phyloP scores from a whole-genome alignment of 2,797 vertebrate species.

The Pagetopsis macropterus region DNA sequence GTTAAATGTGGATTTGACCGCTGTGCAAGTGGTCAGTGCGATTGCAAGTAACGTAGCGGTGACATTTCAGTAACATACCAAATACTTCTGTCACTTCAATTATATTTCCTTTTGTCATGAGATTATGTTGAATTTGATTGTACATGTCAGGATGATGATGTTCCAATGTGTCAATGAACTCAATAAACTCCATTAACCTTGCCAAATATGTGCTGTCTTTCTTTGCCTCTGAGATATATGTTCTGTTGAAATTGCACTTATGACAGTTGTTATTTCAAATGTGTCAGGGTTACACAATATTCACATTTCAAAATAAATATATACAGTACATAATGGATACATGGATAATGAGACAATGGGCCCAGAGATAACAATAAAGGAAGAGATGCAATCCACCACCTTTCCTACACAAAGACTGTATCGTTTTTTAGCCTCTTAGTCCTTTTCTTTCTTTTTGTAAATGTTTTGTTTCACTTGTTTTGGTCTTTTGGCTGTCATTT shows the following conservation, averaged over 20 bases:
- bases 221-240: background rate
- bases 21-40: conserved; percentile 43
- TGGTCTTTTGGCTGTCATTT: too few species aligned
- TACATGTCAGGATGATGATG: conserved; percentile 51
- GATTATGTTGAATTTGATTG: conserved; percentile 52
- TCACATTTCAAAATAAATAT: background rate
- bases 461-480: too few species aligned
- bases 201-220: background rate
- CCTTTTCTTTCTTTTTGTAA: too few species aligned
- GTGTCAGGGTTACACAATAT: background rate
- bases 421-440: too few species aligned
- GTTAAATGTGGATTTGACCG: conserved; percentile 60
- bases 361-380: too few species aligned
- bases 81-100: conserved; percentile 52
- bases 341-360: too few species aligned
- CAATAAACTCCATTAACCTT: conserved; percentile 75
- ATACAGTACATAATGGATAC: too few species aligned
- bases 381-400: too few species aligned
- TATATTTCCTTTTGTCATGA: conserved; percentile 51
- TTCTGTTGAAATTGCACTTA: background rate
- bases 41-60: conserved; percentile 47
- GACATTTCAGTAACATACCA: conserved; percentile 61
- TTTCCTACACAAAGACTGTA: too few species aligned
- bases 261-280: background rate
- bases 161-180: conserved; percentile 67